Base-by-base conservation (phyloP, 1,140 invertebrate species). In the Listronotus oregonensis region DNA sequence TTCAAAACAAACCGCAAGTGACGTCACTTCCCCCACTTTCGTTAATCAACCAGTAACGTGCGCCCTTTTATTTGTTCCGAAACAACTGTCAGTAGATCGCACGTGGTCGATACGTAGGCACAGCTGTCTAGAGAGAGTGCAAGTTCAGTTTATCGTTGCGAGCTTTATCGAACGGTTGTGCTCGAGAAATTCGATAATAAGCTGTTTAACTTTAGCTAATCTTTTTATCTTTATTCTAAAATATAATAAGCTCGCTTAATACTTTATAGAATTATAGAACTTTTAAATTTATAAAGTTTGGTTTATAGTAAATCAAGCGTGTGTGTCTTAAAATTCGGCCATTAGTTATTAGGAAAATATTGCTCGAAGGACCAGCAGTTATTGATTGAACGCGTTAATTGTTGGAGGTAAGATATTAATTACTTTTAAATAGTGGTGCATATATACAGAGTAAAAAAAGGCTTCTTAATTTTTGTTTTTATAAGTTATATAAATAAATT, bases 111-210 rank as follows among this genome's bases (percentile, higher is more conserved):
- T 34, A 47, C 15, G 34, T 6, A 46, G 7, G 44, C 56, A 8
- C 44, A 46, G 43, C 43, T 46, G 11, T 9, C 11, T 9, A 7
- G 39, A 56, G 18, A 11, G 14, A 10, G 1, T 27, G 10, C 54
- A 34, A 17, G 32, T 56, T 59, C 43, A 59, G 42, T 59, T 18
- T 59, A 49, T 32, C 42, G 42, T 43, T 15, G 44, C 32, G 6
- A 11, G 21, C 46, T 14, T 8, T 47, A 37, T 15, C 18, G 54
- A 8, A 56, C 54, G 54, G 54, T 56, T 56, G 42, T 18, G 39
- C 37, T 43, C 39, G 40, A 21, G 21, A 37, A 49, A 46, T 9
- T 46, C 43, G 17, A 46, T 46, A 46, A 9, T 34, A 52, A 37
- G 31, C 8, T 10, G n/a, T 12, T n/a, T 52, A 34, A 27, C 2